Conservation (phyloP, 2,113 vertebrate species). For the Corythoichthys intestinalis region DNA sequence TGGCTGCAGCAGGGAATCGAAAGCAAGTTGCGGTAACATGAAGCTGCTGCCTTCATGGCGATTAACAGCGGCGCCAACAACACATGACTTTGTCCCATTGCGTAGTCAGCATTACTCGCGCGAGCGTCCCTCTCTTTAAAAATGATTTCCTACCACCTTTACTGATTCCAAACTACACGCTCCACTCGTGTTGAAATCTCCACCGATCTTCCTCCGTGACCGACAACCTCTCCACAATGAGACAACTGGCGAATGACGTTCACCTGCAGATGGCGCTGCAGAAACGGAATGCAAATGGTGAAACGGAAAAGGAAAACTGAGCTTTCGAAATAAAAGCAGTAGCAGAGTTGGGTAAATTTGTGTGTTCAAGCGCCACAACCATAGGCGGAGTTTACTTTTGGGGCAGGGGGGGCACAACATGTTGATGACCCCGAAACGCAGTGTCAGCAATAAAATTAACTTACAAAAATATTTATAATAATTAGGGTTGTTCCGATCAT, state of each 20-base stretch:
- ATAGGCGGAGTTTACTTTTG: too few relatives aligned
- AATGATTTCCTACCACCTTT: background rate
- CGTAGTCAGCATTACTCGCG: background rate
- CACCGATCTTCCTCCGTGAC: conserved; percentile 12
- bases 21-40: conserved; percentile 32
- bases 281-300: background rate
- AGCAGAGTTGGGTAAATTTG: too few relatives aligned
- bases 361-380: too few relatives aligned
- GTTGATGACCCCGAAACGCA: too few relatives aligned
- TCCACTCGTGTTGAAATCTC: conserved; percentile 12
- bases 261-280: conserved; percentile 41
- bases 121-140: background rate
- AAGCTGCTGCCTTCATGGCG: conserved; percentile 42
- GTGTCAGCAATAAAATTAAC: too few relatives aligned
- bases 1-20: conserved; percentile 38
- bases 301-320: background rate
- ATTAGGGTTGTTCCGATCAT: too few relatives aligned
- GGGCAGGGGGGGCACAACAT: too few relatives aligned
- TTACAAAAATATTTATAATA: too few relatives aligned
- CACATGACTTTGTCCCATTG: conserved; percentile 31
- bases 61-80: conserved; percentile 22
- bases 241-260: background rate
- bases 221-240: background rate
- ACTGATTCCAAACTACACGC: background rate
- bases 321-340: conserved; percentile 37